phyloP scores from a whole-genome alignment of 2,888 invertebrate genomes.

The Ditula angustiorana region DNA sequence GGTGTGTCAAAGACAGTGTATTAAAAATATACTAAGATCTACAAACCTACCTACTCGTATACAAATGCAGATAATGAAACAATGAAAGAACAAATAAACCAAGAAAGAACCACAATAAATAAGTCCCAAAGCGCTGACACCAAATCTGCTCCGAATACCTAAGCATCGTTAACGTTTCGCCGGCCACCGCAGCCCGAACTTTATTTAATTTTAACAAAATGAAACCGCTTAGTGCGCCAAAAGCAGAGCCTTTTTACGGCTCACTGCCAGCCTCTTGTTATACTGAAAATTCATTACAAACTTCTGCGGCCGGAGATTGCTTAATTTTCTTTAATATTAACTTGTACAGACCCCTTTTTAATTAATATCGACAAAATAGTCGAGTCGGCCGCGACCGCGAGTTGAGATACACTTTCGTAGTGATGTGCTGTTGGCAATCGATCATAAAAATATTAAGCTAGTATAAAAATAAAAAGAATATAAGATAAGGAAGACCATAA shows the following conservation, averaged over 20 bases:
- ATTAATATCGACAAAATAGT: constrained; percentile 86
- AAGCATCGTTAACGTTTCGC: constrained; percentile 30
- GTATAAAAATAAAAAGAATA: no score
- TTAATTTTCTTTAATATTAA: constrained; percentile 86
- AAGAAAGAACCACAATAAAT: background rate
- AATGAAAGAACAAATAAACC: background rate
- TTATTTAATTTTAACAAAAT: constrained; percentile 55
- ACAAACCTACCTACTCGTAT: no score
- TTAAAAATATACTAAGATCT: no score
- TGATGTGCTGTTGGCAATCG: constrained; percentile 50
- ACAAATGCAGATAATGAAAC: background rate
- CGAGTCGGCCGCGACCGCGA: constrained; percentile 72
- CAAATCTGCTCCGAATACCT: constrained; percentile 9
- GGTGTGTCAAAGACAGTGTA: no score
- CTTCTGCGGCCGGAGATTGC: constrained; percentile 75
- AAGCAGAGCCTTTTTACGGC: constrained; percentile 41
- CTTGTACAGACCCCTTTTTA: constrained; percentile 84
- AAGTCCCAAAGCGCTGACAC: background rate
- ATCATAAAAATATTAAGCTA: background rate
- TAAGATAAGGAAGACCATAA: no score
- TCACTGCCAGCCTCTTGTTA: constrained; percentile 51
- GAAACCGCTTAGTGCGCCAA: constrained; percentile 54
- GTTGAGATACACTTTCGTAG: constrained; percentile 71
- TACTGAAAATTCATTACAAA: constrained; percentile 79
- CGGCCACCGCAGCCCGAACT: constrained; percentile 40